These are phyloP conservation scores for Erebia palarica DNA, from an alignment of 2,888 invertebrate genomes.

Conservation along the genomic window DNA sequence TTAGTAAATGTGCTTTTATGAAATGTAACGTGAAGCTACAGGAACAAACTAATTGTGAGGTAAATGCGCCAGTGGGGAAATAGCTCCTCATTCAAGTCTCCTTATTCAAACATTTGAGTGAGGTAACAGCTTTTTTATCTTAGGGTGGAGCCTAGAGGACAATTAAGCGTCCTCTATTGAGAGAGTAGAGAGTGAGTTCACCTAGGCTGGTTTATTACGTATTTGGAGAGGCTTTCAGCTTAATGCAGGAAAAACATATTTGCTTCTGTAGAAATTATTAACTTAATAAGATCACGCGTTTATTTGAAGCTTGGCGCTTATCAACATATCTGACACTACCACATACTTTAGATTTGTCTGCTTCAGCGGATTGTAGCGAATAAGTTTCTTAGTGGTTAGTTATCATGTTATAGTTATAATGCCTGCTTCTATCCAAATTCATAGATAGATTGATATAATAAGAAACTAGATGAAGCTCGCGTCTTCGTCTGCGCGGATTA, in stretches of 20 bases:
- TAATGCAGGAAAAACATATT: neutral
- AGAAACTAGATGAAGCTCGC: no score
- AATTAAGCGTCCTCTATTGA: conserved; percentile 19
- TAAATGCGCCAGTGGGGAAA: conserved; percentile 16
- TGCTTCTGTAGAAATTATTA: no score
- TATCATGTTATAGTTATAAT: no score
- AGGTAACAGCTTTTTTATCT: conserved; percentile 23
- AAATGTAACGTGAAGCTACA: neutral
- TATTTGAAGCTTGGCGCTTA: no score
- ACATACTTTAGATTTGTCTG: no score
- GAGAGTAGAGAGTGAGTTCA: conserved; percentile 6
- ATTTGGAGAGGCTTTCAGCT: conserved; percentile 1
- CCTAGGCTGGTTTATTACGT: neutral
- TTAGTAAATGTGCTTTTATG: neutral
- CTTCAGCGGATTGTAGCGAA: no score
- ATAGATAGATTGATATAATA: no score
- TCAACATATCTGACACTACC: no score
- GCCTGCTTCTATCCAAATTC: no score
- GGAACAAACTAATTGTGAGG: conserved; percentile 20
- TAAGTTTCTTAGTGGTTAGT: no score
- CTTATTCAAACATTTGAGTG: conserved; percentile 22
- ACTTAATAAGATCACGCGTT: neutral
- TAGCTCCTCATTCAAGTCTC: conserved; percentile 14
- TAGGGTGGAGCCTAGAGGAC: conserved; percentile 17
- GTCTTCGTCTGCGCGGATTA: no score